Evolutionary conservation across 2,888 invertebrate genomes (phyloP), one percentile per base, ranked within the genome.

Genomic region (Cheilosia variabilis): DNA sequence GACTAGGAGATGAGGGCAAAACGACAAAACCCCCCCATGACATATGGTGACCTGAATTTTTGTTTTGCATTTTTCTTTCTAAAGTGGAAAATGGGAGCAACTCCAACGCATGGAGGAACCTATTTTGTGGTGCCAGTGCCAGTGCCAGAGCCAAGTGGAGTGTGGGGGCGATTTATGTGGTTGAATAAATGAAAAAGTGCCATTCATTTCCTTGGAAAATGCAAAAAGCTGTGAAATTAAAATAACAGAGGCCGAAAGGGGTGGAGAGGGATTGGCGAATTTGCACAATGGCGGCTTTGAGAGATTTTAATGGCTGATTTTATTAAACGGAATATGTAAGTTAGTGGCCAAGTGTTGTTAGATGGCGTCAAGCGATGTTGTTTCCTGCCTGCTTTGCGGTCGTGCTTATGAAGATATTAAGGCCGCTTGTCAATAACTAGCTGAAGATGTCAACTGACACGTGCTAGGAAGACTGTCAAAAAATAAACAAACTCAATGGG

Each of bases 31-130:
- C 47, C 77, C 62, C 68, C 62, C 58, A 58, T 66, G 80, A 80
- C 80, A 80, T 73, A 62, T 80, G 80, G 68, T 80, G 80, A 80
- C 80, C 80, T 73, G 73, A 80, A 68, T 80, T 57, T 43, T 62
- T 53, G 63, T 57, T 66, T 50, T 58, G 50, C 50, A 15, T 71
- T 50, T 63, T 45, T 31, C 50, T 72, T 72, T 72, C 58, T 72
- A 34, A 81, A 83, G 83, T 78, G 78, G 73, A 73, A 78, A 83
- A 83, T 57, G 83, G 50, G 83, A 83, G 68, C 78, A 83, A 78
- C 83, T 83, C 78, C 78, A 69, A 83, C 68, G 83, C 83, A 73
- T 83, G 72, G 47, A 73, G 62, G 73, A 65, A 55, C 75, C 71
- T 71, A 75, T 69, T 83, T 71, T 69, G 53, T 52, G 78, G 60